These are phyloP conservation scores for Colletes gigas DNA, from an alignment of 1,140 invertebrate species.

Conservation along the genomic window DNA sequence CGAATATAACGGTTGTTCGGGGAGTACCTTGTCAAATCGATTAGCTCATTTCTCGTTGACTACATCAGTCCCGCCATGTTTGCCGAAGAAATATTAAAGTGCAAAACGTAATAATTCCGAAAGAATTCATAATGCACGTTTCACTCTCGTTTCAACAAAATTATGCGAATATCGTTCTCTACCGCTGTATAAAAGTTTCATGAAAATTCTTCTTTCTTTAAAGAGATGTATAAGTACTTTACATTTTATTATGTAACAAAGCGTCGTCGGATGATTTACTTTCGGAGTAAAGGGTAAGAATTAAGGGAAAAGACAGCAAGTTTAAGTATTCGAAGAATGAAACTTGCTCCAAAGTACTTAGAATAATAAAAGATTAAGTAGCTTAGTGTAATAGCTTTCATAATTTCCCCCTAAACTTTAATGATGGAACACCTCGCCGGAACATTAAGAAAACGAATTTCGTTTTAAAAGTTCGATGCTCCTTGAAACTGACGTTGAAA, in stretches of 20 bases:
- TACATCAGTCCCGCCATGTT: conserved; percentile 18
- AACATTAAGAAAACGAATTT: background rate
- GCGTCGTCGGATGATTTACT: background rate
- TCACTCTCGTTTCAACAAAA: background rate
- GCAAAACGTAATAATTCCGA: background rate
- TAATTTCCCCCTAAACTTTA: background rate
- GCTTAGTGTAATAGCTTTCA: background rate
- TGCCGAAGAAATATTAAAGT: background rate
- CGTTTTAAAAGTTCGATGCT: background rate
- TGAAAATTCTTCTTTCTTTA: background rate
- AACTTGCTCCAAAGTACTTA: background rate
- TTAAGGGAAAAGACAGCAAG: background rate
- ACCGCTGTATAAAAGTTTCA: too few species aligned
- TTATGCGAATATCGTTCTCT: too few species aligned
- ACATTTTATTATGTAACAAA: background rate
- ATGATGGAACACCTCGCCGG: background rate
- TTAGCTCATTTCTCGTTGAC: conserved; percentile 50
- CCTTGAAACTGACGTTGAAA: too few species aligned
- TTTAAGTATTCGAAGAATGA: background rate
- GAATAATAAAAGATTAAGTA: background rate
- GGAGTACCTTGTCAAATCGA: conserved; percentile 69
- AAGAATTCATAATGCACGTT: background rate
- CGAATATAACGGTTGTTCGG: conserved; percentile 73
- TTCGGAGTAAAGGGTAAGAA: background rate
- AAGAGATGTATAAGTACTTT: background rate